Evolutionary conservation across 1,140 invertebrate genomes (phyloP).

Genomic region (Wiebesia pumilae): DNA sequence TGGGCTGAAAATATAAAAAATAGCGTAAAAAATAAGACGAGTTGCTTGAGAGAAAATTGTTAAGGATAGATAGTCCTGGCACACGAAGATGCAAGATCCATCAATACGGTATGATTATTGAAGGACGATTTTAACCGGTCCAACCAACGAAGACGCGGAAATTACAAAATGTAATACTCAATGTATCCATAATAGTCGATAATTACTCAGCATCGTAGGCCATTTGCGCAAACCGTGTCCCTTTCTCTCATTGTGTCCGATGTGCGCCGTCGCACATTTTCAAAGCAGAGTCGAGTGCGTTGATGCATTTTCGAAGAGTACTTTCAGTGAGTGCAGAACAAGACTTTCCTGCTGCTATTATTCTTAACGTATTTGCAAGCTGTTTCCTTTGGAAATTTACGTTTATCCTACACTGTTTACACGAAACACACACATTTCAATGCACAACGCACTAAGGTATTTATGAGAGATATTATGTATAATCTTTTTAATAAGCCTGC

Average conservation of each 20-base stretch:
- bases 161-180: neutral
- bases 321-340: neutral
- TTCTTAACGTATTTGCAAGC: neutral
- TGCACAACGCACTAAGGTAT: neutral
- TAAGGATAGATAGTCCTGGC: neutral
- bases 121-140: neutral
- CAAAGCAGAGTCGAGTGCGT: neutral
- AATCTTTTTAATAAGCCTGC: neutral
- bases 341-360: neutral
- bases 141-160: neutral
- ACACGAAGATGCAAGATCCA: neutral
- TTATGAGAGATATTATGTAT: too few relatives aligned
- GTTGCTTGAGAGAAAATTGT: neutral
- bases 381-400: neutral
- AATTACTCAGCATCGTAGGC: slow-evolving; percentile 54
- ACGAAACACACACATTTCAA: neutral
- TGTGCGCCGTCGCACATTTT: neutral
- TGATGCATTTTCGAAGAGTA: neutral
- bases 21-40: neutral
- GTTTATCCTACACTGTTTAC: neutral
- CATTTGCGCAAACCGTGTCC: slow-evolving; percentile 8
- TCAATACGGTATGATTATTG: neutral
- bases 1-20: neutral
- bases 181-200: slow-evolving; percentile 57
- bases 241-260: slow-evolving; percentile 29